Percentiles rank a stretch among this genome's conserved stretches.
phyloP scores from a whole-genome alignment of 2,888 invertebrate genomes.

The Aporophyla lueneburgensis region DNA sequence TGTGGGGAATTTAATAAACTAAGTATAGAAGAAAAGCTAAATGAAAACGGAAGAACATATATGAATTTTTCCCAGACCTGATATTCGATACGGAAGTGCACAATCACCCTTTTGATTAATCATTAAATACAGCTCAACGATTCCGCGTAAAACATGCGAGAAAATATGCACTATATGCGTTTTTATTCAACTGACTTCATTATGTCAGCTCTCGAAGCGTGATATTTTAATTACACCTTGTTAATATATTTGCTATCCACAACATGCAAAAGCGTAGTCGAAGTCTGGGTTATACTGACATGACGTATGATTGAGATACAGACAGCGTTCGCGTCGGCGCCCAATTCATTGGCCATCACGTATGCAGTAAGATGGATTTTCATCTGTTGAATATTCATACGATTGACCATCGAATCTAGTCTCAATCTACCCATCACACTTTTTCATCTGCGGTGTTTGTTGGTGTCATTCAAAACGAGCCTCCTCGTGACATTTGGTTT shows the following conservation, averaged over 20 bases:
- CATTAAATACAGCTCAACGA: not conserved
- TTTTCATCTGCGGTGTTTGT: not conserved
- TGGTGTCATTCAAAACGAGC: too few species aligned
- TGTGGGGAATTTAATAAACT: not conserved
- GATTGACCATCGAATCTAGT: not conserved
- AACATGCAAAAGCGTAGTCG: too few species aligned
- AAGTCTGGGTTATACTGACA: not conserved
- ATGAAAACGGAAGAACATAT: not conserved
- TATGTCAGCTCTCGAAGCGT: not conserved
- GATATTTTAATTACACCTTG: constrained; percentile 1
- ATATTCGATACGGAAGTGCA: not conserved
- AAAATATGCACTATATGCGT: not conserved
- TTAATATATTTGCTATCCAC: not conserved
- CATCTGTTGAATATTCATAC: not conserved
- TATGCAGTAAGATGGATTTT: not conserved
- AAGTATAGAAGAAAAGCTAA: not conserved
- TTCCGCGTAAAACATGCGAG: not conserved
- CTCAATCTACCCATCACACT: too few species aligned
- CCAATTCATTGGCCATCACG: not conserved
- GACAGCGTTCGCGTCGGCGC: too few species aligned
- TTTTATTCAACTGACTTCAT: constrained; percentile 1
- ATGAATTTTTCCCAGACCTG: not conserved
- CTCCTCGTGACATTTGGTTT: too few species aligned
- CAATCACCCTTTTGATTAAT: not conserved
- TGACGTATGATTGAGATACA: not conserved